Percentiles rank a stretch among this genome's conserved stretches.
These are phyloP conservation scores for Cephalopachus bancanus DNA, from an alignment of 2,797 vertebrate species.

Conservation along the genomic window DNA sequence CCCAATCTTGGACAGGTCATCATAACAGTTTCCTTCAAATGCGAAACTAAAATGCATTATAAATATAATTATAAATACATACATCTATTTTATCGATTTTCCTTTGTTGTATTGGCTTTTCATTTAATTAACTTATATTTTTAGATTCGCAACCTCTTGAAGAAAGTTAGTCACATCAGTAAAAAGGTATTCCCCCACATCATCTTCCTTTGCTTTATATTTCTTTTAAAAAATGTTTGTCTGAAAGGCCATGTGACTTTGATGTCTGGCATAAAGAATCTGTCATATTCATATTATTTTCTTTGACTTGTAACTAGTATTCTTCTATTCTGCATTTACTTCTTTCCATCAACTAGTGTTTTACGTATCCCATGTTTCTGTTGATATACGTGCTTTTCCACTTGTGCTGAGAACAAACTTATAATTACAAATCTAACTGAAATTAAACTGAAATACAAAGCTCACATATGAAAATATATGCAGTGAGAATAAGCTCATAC, in stretches of 20 bases:
- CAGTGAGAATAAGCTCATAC: background rate
- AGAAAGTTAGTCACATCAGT: background rate
- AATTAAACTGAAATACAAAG: background rate
- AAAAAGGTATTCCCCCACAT: background rate
- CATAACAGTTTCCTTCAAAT: background rate
- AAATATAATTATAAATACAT: background rate
- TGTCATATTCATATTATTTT: background rate
- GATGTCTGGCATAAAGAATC: background rate
- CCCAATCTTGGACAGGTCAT: background rate
- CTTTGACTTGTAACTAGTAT: background rate
- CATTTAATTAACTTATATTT: background rate
- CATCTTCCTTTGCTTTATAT: background rate
- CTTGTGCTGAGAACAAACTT: background rate
- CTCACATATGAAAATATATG: background rate
- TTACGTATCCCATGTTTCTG: background rate
- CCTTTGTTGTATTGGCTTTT: background rate
- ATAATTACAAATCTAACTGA: background rate
- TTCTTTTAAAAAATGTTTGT: background rate
- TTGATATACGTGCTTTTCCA: background rate
- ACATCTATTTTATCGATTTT: background rate
- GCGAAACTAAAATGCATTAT: background rate
- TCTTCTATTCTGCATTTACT: background rate
- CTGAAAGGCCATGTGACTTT: background rate
- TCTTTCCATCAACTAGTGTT: background rate
- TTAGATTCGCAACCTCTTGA: background rate